Conservation (phyloP, 2,113 vertebrate species). For the Mirza zaza region DNA sequence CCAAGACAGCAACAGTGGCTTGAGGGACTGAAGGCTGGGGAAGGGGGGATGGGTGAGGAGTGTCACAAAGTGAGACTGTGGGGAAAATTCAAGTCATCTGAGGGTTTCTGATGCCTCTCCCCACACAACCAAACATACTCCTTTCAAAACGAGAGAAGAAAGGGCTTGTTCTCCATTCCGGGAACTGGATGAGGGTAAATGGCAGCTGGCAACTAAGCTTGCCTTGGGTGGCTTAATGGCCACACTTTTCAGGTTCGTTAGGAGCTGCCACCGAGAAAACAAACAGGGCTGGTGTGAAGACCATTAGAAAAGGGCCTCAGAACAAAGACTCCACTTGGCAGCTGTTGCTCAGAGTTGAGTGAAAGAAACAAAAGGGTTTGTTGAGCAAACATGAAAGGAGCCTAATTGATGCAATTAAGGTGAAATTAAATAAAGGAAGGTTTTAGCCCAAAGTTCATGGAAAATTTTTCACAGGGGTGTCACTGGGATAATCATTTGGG, state of each 20-base stretch:
- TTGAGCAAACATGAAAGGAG: slow-evolving; percentile 74
- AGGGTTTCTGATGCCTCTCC: neutral
- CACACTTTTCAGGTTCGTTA: slow-evolving; percentile 55
- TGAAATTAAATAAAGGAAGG: slow-evolving; percentile 78
- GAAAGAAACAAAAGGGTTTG: slow-evolving; percentile 76
- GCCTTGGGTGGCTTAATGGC: slow-evolving; percentile 54
- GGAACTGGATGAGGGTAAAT: slow-evolving; percentile 44
- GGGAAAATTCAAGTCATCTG: neutral
- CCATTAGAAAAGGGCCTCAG: slow-evolving; percentile 62
- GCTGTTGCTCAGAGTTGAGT: slow-evolving; percentile 72
- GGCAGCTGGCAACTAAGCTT: slow-evolving; percentile 74
- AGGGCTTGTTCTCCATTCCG: slow-evolving; percentile 37
- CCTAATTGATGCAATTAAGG: slow-evolving; percentile 80
- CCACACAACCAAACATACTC: neutral
- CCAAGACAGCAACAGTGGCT: neutral
- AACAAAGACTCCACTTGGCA: slow-evolving; percentile 80
- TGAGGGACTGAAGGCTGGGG: neutral
- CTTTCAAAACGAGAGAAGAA: slow-evolving; percentile 23
- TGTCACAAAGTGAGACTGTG: neutral
- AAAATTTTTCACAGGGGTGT: slow-evolving; percentile 73
- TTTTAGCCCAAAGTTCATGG: slow-evolving; percentile 73
- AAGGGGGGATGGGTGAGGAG: too few relatives aligned
- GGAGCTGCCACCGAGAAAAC: slow-evolving; percentile 57
- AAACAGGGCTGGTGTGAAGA: slow-evolving; percentile 75
- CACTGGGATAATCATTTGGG: slow-evolving; percentile 45